phyloP scores from a whole-genome alignment of 2,888 invertebrate genomes.

The Phengaris arion region DNA sequence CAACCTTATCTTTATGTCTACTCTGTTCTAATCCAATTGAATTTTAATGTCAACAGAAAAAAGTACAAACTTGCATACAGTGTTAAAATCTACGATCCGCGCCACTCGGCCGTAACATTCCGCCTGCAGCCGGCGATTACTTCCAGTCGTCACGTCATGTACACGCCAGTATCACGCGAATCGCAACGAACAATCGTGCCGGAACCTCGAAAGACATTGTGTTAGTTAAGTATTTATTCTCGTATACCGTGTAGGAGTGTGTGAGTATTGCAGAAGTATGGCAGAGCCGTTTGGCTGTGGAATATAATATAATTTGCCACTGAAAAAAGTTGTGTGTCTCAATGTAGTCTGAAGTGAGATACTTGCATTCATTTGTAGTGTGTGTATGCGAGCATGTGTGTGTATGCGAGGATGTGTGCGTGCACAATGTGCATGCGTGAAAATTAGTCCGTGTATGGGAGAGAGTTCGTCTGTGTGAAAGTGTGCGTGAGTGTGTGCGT shows the following conservation, averaged over 20 bases:
- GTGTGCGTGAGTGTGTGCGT: neutral
- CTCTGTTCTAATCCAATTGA: too few species aligned
- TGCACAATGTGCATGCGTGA: neutral
- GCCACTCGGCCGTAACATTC: neutral
- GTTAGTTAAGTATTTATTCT: slow-evolving; percentile 16
- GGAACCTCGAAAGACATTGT: slow-evolving; percentile 17
- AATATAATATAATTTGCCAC: neutral
- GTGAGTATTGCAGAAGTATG: neutral
- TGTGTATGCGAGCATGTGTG: neutral
- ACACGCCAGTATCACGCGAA: neutral
- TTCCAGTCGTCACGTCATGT: too few species aligned
- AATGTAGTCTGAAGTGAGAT: neutral
- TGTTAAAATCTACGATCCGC: neutral
- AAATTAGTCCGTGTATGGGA: neutral
- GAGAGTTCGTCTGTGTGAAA: neutral
- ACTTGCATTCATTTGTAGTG: neutral
- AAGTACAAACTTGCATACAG: too few species aligned
- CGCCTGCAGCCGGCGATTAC: neutral
- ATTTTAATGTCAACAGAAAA: too few species aligned
- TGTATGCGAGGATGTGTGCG: neutral
- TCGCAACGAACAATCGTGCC: slow-evolving; percentile 6
- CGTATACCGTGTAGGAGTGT: neutral
- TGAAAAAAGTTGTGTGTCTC: neutral
- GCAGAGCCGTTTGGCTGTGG: neutral
- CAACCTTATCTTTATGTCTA: too few species aligned